A percentile compares a stretch with the other conserved stretches of the same genome.
Evolutionary conservation across 2,113 vertebrate genomes (phyloP).

Genomic region (Mustelus asterias): DNA sequence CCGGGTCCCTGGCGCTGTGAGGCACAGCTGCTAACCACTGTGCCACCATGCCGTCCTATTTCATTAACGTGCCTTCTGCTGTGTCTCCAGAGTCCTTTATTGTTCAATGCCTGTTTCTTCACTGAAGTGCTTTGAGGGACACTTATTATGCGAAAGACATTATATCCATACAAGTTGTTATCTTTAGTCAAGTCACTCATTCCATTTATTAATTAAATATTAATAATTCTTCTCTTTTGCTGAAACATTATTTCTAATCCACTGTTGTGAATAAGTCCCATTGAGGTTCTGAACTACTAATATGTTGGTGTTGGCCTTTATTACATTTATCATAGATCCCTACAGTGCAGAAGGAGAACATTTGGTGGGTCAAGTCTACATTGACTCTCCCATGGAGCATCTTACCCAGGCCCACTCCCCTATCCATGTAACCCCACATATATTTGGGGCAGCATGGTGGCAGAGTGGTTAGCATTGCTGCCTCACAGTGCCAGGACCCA

Average conservation of each 20-base stretch:
- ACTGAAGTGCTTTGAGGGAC: not conserved
- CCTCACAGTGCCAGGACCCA: no score
- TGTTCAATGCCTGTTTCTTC: not conserved
- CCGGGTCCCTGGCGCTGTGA: no score
- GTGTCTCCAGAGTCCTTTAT: not conserved
- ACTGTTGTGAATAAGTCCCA: not conserved
- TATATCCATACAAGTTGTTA: not conserved
- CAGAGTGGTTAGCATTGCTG: no score
- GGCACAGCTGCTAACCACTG: no score
- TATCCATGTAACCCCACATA: no score
- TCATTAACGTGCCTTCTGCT: not conserved
- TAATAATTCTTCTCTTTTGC: not conserved
- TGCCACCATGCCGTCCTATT: not conserved
- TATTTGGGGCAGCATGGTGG: no score
- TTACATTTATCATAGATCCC: not conserved
- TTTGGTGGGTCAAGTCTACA: no score
- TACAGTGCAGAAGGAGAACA: no score
- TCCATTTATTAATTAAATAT: not conserved
- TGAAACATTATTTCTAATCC: not conserved
- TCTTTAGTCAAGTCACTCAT: not conserved
- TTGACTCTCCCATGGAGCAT: no score
- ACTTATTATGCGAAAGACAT: not conserved
- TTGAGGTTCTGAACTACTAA: not conserved
- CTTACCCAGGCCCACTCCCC: no score
- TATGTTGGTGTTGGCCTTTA: not conserved